Evolutionary conservation across 2,113 vertebrate species (phyloP), one percentile per base, ranked within the genome.

Genomic region (Harpagus bidentatus): DNA sequence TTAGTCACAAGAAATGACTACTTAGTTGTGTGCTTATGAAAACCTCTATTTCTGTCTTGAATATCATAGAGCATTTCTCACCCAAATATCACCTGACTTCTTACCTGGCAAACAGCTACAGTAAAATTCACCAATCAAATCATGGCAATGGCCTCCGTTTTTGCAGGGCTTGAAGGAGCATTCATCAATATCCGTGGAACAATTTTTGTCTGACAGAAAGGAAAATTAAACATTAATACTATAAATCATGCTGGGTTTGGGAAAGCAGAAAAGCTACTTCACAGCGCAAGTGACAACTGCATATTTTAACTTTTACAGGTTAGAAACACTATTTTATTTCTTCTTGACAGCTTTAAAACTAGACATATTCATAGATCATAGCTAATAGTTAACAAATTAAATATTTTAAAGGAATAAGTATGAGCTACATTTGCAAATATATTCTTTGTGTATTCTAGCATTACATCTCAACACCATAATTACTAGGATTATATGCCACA

Each of bases 161-260:
- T 96, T 98, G 95, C 97, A 99, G 62, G 94, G 81, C 10, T 97
- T 96, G 53, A 92, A 96, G 48, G 66, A 95, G 88, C 98, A 99
- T 82, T 97, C 81, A 92, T 98, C 97, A 97, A 97, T 94, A 88
- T 97, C 92, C 3, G 66, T 95, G 47, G 97, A 98, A 95, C 97
- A 98, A 72, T 99, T 99, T 97, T 98, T 99, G 96, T 97, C 98
- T 99, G 96, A 90, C 86, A 97, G 78, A 96, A 97, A 97, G 96
- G 94, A 97, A 97, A 98, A 97, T 83, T 61, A 97, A 96, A 95
- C 86, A 89, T 96, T 97, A 96, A 97, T 97, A 96, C 74, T 86
- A 95, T 96, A 98, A 98, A 98, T 98, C 96, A 97, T 85, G 16
- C 63, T 94, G 34, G 38, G 65, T 96, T 95, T 95, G 72, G 87